phyloP scores from a whole-genome alignment of 2,113 vertebrate genomes.

The Varanus komodoensis region DNA sequence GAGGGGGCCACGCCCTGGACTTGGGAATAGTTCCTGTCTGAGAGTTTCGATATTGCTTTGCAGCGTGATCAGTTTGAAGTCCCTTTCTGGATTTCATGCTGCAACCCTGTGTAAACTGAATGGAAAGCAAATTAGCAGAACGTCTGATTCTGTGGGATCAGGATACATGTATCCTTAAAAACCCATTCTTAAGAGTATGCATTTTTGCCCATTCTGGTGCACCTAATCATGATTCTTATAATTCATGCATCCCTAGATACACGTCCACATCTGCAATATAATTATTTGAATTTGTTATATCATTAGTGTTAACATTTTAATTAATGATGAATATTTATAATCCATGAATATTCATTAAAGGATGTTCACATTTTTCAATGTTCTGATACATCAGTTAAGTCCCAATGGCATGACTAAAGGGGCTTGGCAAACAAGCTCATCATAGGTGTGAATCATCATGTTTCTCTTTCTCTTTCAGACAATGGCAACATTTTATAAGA shows the following conservation, averaged over 20 bases:
- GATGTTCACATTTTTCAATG: conserved; percentile 27
- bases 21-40: neutral
- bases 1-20: too few relatives aligned
- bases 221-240: conserved; percentile 19
- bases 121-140: neutral
- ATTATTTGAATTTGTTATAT: conserved; percentile 44
- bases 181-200: conserved; percentile 15
- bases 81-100: neutral
- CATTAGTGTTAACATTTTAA: conserved; percentile 36
- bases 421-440: conserved; percentile 9
- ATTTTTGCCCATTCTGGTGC: neutral
- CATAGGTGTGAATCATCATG: conserved; percentile 1
- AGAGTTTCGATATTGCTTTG: neutral
- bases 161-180: neutral
- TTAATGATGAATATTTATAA: conserved; percentile 39
- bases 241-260: conserved; percentile 34
- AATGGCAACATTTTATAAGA: conserved; percentile 10
- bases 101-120: neutral
- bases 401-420: neutral
- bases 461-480: conserved; percentile 25
- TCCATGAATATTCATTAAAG: conserved; percentile 45
- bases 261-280: conserved; percentile 29
- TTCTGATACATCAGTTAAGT: conserved; percentile 11
- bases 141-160: neutral
- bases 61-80: too few relatives aligned